A percentile compares a stretch with the other conserved stretches of the same genome.
Conservation (phyloP, 2,797 vertebrate genomes). For the Bradypus variegatus region DNA sequence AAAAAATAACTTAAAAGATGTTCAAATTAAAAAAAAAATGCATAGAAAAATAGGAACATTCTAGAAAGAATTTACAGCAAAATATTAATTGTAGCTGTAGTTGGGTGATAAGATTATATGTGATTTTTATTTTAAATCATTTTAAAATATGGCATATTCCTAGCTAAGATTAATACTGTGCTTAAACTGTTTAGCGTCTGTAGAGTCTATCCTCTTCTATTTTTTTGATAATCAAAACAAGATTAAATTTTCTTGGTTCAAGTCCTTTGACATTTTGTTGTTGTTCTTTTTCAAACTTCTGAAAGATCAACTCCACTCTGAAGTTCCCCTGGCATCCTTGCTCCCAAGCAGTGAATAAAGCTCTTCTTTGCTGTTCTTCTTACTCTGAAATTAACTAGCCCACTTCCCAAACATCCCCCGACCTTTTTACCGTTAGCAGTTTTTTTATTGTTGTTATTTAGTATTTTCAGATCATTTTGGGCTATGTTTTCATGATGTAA, state of each 20-base stretch:
- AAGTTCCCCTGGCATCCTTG: not conserved
- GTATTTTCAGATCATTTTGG: not conserved
- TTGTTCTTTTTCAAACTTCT: not conserved
- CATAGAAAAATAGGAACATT: not conserved
- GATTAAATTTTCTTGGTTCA: not conserved
- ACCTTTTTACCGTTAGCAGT: not conserved
- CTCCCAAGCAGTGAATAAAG: not conserved
- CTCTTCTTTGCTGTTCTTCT: not conserved
- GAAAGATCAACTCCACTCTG: not conserved
- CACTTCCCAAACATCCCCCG: not conserved
- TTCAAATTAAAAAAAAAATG: not conserved
- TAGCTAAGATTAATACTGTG: not conserved
- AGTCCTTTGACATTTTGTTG: not conserved
- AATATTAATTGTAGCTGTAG: not conserved
- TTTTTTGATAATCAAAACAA: slow-evolving; percentile 6
- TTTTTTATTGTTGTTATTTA: not conserved
- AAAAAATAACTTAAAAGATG: not conserved
- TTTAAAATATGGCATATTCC: slow-evolving; percentile 5
- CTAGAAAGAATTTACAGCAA: slow-evolving; percentile 16
- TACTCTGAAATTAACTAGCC: slow-evolving; percentile 24
- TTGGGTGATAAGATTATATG: not conserved
- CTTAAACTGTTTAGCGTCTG: not conserved
- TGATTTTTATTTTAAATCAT: slow-evolving; percentile 37
- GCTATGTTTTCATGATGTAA: not conserved
- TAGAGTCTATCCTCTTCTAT: not conserved